These are phyloP conservation scores for Camptogramma bilineatum DNA, from an alignment of 2,888 invertebrate genomes.

Conservation along the genomic window DNA sequence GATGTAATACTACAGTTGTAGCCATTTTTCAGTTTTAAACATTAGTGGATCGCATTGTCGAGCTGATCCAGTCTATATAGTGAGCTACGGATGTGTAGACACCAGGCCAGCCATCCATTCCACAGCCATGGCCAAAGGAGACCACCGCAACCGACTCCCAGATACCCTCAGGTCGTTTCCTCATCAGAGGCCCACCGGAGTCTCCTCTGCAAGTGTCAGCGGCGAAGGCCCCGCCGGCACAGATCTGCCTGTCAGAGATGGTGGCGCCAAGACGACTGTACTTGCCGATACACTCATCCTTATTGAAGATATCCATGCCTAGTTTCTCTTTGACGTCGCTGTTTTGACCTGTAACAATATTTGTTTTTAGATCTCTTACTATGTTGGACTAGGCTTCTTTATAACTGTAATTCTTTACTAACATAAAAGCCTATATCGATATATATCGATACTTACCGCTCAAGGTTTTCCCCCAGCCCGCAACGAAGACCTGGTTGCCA, in stretches of 20 bases:
- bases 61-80: constrained; percentile 87
- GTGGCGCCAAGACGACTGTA: constrained; percentile 78
- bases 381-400: constrained; percentile 17
- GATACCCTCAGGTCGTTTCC: constrained; percentile 70
- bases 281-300: constrained; percentile 80
- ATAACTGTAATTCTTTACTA: too few species aligned
- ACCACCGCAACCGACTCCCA: constrained; percentile 88
- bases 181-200: constrained; percentile 92
- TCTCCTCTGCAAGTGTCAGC: constrained; percentile 91
- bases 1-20: background rate
- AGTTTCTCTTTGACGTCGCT: constrained; percentile 88
- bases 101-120: constrained; percentile 87
- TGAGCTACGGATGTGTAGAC: constrained; percentile 88
- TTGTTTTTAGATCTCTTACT: too few species aligned
- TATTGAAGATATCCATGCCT: constrained; percentile 83
- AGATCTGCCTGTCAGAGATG: constrained; percentile 86
- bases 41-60: constrained; percentile 63
- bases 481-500: constrained; percentile 82
- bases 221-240: constrained; percentile 88
- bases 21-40: constrained; percentile 42
- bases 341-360: constrained; percentile 68
- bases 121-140: constrained; percentile 89
- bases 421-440: too few species aligned
- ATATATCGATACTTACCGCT: constrained; percentile 59
- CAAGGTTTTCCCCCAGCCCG: constrained; percentile 88